Evolutionary conservation across 2,113 vertebrate species (phyloP).

Genomic region (Brachyhypopomus occidentalis): DNA sequence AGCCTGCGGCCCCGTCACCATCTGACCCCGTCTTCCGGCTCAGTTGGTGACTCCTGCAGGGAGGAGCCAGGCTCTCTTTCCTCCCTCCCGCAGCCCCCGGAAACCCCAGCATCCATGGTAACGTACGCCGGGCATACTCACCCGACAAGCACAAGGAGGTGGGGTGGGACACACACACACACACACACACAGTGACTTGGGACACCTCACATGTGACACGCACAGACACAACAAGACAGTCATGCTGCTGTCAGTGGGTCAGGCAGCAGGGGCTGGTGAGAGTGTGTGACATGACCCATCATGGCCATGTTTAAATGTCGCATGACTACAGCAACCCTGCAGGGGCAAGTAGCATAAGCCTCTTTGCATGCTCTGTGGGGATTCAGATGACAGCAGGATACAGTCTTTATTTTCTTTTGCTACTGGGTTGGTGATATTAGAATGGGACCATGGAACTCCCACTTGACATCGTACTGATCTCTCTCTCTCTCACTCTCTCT

Average conservation of each 20-base stretch:
- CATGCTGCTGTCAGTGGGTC: conserved; percentile 64
- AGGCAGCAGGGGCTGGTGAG: conserved; percentile 2
- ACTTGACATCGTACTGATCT: background rate
- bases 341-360: conserved; percentile 9
- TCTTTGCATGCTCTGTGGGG: conserved; percentile 10
- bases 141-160: conserved; percentile 44
- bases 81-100: conserved; percentile 47
- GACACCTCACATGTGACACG: conserved; percentile 59
- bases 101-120: conserved; percentile 36
- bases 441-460: conserved; percentile 20
- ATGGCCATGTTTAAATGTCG: background rate
- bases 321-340: background rate
- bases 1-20: conserved; percentile 67
- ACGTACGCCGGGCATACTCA: conserved; percentile 39
- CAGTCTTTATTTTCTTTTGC: conserved; percentile 30
- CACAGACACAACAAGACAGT: conserved; percentile 56
- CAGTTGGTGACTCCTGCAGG: conserved; percentile 57
- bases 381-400: conserved; percentile 29
- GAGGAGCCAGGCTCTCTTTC: conserved; percentile 55
- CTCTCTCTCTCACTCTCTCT: background rate
- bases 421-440: conserved; percentile 31
- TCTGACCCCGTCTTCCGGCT: conserved; percentile 73
- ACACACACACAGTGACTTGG: conserved; percentile 52
- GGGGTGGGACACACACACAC: conserved; percentile 48
- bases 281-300: conserved; percentile 23